A percentile compares a stretch with the other conserved stretches of the same genome.
Evolutionary conservation across 2,113 vertebrate species (phyloP).

Genomic region (Trinectes maculatus): DNA sequence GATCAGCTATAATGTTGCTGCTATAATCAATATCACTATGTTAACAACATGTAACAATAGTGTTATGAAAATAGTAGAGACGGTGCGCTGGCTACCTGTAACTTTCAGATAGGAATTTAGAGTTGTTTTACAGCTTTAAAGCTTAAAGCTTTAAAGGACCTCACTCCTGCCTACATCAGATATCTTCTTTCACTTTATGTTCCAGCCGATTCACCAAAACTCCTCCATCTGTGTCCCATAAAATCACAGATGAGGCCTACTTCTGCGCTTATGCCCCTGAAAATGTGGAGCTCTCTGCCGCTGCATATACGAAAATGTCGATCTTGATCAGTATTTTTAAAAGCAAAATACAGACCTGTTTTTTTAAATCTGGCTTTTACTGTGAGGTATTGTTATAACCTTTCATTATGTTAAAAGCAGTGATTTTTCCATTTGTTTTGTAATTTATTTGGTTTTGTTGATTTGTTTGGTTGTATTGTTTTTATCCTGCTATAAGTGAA

Average conservation of each 20-base stretch:
- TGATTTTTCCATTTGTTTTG: background rate
- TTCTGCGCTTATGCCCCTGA: constrained; percentile 7
- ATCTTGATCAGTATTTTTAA: background rate
- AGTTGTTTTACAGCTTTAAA: background rate
- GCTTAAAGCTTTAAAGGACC: background rate
- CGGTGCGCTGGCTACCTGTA: background rate
- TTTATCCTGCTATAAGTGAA: constrained; percentile 1
- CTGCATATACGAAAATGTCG: background rate
- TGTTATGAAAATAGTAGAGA: too few relatives aligned
- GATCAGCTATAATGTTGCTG: too few relatives aligned
- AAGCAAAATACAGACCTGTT: background rate
- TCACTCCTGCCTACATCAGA: background rate
- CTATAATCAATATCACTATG: too few relatives aligned
- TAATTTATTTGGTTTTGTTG: background rate
- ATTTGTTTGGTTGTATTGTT: background rate
- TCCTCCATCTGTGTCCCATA: constrained; percentile 3
- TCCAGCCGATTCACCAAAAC: background rate
- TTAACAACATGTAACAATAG: too few relatives aligned
- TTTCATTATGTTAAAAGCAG: background rate
- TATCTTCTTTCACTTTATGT: constrained; percentile 6
- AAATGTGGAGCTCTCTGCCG: constrained; percentile 6
- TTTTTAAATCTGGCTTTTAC: background rate
- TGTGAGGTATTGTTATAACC: background rate
- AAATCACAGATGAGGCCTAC: background rate
- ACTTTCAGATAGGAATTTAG: background rate